These are phyloP conservation scores for Andrena chrysosceles DNA, from an alignment of 2,888 invertebrate species.

Conservation along the genomic window DNA sequence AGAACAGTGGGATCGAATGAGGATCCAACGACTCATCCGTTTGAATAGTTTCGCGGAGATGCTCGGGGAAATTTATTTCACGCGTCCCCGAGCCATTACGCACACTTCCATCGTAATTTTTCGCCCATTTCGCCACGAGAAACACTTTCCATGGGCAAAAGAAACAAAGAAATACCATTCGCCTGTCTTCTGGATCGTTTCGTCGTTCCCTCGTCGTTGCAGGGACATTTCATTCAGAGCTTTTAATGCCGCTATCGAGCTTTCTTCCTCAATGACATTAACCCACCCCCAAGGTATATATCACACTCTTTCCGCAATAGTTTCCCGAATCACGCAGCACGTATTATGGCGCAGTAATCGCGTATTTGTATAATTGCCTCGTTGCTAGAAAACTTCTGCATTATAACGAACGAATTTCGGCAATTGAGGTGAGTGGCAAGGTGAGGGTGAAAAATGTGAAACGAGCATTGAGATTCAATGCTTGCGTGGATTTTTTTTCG, in stretches of 20 bases:
- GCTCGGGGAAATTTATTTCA: slow-evolving; percentile 53
- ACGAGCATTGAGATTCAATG: not conserved
- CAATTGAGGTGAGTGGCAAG: not conserved
- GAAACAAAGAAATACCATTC: slow-evolving; percentile 14
- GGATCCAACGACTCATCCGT: slow-evolving; percentile 9
- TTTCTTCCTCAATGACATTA: slow-evolving; percentile 19
- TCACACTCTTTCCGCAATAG: not conserved
- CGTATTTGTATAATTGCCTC: slow-evolving; percentile 24
- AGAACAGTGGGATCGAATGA: slow-evolving; percentile 13
- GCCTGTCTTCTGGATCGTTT: slow-evolving; percentile 3
- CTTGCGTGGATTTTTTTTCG: no score
- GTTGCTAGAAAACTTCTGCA: not conserved
- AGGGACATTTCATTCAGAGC: slow-evolving; percentile 20
- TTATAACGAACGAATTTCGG: slow-evolving; percentile 5
- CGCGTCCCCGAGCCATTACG: slow-evolving; percentile 41
- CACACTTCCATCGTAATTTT: slow-evolving; percentile 50
- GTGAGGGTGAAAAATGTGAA: not conserved
- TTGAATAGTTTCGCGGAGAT: slow-evolving; percentile 20
- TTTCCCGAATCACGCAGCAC: no score
- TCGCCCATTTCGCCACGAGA: slow-evolving; percentile 8
- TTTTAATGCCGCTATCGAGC: slow-evolving; percentile 11
- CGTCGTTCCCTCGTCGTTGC: not conserved
- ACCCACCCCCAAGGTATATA: not conserved
- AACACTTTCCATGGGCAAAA: slow-evolving; percentile 20
- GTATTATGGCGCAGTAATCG: not conserved